phyloP scores from a whole-genome alignment of 2,888 invertebrate genomes.

The Agrotis ipsilon region DNA sequence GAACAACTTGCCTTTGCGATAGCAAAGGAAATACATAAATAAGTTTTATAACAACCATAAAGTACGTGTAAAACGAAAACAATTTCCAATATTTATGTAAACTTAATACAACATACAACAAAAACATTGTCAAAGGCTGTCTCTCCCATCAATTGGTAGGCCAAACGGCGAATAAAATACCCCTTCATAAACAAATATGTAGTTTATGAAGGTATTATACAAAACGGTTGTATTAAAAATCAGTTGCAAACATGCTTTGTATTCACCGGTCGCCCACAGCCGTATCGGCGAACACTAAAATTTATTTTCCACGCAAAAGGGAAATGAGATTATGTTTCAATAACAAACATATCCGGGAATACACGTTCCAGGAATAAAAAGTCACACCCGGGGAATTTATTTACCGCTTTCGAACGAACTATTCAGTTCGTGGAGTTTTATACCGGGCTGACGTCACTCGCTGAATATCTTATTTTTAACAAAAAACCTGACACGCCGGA shows the following conservation, averaged over 20 bases:
- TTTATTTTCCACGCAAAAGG: slow-evolving; percentile 80
- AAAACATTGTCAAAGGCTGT: slow-evolving; percentile 37
- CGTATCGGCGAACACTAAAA: slow-evolving; percentile 75
- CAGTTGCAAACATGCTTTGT: slow-evolving; percentile 62
- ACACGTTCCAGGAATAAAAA: slow-evolving; percentile 77
- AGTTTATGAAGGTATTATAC: slow-evolving; percentile 62
- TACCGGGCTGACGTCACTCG: slow-evolving; percentile 41
- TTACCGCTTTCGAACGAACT: slow-evolving; percentile 66
- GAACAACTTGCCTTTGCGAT: too few relatives aligned
- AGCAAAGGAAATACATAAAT: neutral
- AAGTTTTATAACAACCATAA: neutral
- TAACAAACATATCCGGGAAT: slow-evolving; percentile 79
- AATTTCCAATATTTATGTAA: slow-evolving; percentile 37
- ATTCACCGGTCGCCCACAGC: slow-evolving; percentile 66
- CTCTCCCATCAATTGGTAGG: slow-evolving; percentile 49
- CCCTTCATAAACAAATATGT: slow-evolving; percentile 58
- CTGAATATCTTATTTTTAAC: slow-evolving; percentile 56
- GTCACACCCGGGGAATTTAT: slow-evolving; percentile 70
- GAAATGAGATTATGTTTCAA: slow-evolving; percentile 84
- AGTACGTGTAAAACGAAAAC: slow-evolving; percentile 34
- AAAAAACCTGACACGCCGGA: slow-evolving; percentile 45
- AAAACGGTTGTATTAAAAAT: slow-evolving; percentile 68
- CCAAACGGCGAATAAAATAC: slow-evolving; percentile 41
- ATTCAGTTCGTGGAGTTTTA: slow-evolving; percentile 56
- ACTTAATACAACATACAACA: slow-evolving; percentile 45